These are phyloP conservation scores for Progne subis DNA, from an alignment of 2,113 vertebrate genomes.

Conservation along the genomic window DNA sequence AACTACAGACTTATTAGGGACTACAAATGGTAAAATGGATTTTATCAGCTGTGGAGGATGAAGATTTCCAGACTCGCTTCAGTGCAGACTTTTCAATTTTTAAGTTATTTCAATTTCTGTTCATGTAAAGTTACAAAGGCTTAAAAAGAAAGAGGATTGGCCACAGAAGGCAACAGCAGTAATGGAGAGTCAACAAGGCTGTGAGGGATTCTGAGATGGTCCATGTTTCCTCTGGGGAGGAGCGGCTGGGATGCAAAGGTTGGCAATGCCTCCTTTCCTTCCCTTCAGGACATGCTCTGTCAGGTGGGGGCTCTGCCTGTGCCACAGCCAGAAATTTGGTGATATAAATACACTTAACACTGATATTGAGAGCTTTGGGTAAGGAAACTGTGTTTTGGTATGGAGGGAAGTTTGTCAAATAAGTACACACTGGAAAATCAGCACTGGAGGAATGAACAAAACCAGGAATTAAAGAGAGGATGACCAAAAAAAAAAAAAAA, in stretches of 20 bases:
- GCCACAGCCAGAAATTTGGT: not conserved
- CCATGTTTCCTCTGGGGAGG: not conserved
- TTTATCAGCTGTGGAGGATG: not conserved
- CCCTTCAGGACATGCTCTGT: not conserved
- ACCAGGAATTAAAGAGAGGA: not conserved
- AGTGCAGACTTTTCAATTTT: not conserved
- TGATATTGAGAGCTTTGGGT: not conserved
- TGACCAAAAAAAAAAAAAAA: not conserved
- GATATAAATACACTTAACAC: not conserved
- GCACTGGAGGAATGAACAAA: not conserved
- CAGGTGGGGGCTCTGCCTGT: not conserved
- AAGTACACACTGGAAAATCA: not conserved
- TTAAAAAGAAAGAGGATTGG: not conserved
- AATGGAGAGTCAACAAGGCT: not conserved
- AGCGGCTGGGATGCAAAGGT: not conserved
- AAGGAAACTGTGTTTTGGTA: not conserved
- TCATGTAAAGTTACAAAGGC: not conserved
- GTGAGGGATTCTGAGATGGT: not conserved
- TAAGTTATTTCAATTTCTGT: not conserved
- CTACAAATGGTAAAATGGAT: not conserved
- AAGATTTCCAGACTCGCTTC: not conserved
- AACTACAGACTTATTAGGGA: not conserved
- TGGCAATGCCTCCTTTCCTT: not conserved
- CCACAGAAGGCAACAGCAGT: not conserved
- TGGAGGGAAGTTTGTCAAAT: not conserved